Percentiles rank a stretch among this genome's conserved stretches.
Evolutionary conservation across 2,888 invertebrate species (phyloP).

Genomic region (Kuschelorhynchus macadamiae): DNA sequence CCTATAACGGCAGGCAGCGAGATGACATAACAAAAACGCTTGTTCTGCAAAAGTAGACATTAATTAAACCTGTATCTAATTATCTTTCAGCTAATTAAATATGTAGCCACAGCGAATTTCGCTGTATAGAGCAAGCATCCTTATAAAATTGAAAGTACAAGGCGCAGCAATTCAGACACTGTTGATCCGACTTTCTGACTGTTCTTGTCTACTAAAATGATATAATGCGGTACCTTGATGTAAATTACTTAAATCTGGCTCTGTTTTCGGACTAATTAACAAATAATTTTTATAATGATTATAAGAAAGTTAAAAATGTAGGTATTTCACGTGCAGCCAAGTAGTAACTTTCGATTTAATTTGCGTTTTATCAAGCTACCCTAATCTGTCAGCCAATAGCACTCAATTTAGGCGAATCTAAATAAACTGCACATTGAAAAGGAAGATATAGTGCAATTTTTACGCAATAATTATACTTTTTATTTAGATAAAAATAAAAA

Average conservation of each 20-base stretch:
- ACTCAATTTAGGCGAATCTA: too few relatives aligned
- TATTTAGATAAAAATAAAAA: too few relatives aligned
- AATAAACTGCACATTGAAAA: too few relatives aligned
- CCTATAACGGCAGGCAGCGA: conserved; percentile 42
- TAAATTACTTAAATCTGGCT: not conserved
- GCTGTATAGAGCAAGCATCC: conserved; percentile 56
- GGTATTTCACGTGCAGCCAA: too few relatives aligned
- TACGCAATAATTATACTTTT: too few relatives aligned
- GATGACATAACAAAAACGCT: conserved; percentile 61
- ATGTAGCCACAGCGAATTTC: conserved; percentile 63
- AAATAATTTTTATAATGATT: not conserved
- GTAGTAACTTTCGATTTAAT: too few relatives aligned
- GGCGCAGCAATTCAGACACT: conserved; percentile 59
- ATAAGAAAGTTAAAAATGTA: not conserved
- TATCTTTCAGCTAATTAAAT: conserved; percentile 68
- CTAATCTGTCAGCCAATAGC: too few relatives aligned
- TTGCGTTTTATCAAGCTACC: too few relatives aligned
- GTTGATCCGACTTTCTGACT: conserved; percentile 66
- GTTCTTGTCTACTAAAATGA: conserved; percentile 66
- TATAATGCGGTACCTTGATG: conserved; percentile 63
- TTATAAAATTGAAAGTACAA: conserved; percentile 66
- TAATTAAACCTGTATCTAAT: conserved; percentile 68
- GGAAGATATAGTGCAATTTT: too few relatives aligned
- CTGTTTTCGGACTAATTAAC: not conserved
- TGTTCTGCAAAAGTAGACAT: conserved; percentile 68